Base-by-base conservation (phyloP, 2,888 invertebrate species). In the Apotomis capreana region DNA sequence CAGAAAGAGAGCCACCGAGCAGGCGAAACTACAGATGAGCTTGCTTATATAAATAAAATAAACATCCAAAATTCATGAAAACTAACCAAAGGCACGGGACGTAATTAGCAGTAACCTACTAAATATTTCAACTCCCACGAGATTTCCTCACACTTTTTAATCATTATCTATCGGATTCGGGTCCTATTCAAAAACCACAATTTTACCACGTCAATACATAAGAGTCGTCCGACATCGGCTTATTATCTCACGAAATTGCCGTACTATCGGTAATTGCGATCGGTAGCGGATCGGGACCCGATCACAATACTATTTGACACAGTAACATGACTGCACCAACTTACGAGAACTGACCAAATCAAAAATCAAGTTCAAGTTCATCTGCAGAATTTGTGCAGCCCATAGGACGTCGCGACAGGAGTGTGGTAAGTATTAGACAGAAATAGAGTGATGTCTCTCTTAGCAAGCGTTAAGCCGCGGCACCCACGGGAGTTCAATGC, bases 181-280 rank as follows among this genome's bases (percentile, higher is more conserved):
- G 55, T 44, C 65, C 65, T 65, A 65, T 65, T 65, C 65, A 65
- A 65, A 55, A 65, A 57, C 55, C 59, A 59, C 67, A 59, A 67
- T 67, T 68, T 68, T 59, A 68, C 46, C 55, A 68, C 67, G 58
- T 68, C 59, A 58, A 51, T 62, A 58, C 67, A 26, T 55, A 63
- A 52, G 68, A 68, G 62, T 72, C 59, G 65, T 65, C 57, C 65
- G 68, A 63, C 72, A 59, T 72, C 62, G 57, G 72, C 68, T 68
- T 72, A 72, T 72, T 72, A 72, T 68, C 72, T 63, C 68, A 62
- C 62, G 62, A 72, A 72, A 72, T 68, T 59, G 72, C 68, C 58
- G 57, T 67, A 63, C 86, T 90, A 90, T 91, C 90, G 89, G 87
- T 90, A 90, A 91, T 91, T 90, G 88, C 87, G 80, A 91, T 90